phyloP scores from a whole-genome alignment of 2,113 vertebrate genomes.

The Chaetorhynchus papuensis region DNA sequence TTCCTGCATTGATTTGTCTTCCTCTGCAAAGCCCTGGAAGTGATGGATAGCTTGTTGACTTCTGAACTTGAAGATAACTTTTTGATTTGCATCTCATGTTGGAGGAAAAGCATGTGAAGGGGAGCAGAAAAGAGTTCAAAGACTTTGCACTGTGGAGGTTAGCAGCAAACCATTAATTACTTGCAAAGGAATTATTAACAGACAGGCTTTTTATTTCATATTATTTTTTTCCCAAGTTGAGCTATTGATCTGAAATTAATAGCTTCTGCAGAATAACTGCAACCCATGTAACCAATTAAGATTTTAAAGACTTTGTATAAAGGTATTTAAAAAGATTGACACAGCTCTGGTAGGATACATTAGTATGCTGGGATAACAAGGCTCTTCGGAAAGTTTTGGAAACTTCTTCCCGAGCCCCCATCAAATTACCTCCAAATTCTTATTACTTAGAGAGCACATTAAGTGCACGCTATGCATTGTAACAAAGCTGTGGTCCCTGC shows the following conservation, averaged over 20 bases:
- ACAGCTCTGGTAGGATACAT: neutral
- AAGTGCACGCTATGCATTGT: neutral
- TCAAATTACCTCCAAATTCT: conserved; percentile 15
- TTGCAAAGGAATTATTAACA: neutral
- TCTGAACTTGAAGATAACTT: conserved; percentile 1
- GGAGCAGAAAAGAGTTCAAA: neutral
- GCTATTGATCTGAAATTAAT: neutral
- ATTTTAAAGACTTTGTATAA: neutral
- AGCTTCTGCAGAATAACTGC: neutral
- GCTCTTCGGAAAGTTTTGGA: neutral
- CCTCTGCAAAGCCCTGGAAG: neutral
- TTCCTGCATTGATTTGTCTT: neutral
- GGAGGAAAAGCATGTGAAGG: neutral
- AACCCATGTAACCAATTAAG: neutral
- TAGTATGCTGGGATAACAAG: neutral
- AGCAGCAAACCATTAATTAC: neutral
- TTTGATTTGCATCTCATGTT: neutral
- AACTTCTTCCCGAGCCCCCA: neutral
- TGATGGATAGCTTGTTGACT: conserved; percentile 2
- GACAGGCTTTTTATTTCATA: neutral
- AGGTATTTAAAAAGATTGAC: neutral
- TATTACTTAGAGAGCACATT: conserved; percentile 3
- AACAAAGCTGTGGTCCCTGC: conserved; percentile 2
- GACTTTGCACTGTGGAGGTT: neutral
- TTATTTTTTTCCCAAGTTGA: neutral